Conservation (phyloP, 2,113 vertebrate species). For the Telmatochromis brichardi region DNA sequence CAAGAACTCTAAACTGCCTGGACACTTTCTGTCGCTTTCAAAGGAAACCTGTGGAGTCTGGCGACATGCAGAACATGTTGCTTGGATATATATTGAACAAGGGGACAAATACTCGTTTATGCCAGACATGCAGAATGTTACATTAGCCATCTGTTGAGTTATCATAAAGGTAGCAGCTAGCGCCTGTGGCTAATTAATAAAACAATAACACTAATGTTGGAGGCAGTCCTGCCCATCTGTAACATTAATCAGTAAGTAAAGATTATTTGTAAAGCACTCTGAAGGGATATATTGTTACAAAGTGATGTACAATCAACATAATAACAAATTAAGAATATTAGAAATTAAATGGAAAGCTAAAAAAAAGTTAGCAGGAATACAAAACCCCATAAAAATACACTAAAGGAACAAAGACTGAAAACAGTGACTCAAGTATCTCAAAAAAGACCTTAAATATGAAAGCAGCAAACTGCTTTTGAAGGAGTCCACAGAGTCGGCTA, state of each 20-base stretch:
- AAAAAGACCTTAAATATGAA: neutral
- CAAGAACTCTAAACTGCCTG: neutral
- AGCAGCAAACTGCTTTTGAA: neutral
- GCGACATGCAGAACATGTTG: neutral
- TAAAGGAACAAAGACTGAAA: neutral
- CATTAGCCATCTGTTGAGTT: neutral
- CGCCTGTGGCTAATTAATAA: neutral
- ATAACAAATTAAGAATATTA: neutral
- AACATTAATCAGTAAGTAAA: neutral
- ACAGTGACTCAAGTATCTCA: neutral
- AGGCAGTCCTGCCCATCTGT: neutral
- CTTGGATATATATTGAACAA: neutral
- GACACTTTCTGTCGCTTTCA: neutral
- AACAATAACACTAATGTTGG: neutral
- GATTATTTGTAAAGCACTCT: neutral
- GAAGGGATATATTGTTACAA: neutral
- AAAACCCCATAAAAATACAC: neutral
- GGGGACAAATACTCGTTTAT: neutral
- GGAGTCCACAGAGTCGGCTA: neutral
- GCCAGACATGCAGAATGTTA: neutral
- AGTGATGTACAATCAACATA: accelerated
- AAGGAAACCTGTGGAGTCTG: neutral
- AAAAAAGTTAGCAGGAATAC: neutral
- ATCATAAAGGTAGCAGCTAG: neutral
- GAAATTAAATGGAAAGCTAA: neutral